Evolutionary conservation across 2,888 invertebrate species (phyloP).

Genomic region (Drosophila nr. perissopoda): DNA sequence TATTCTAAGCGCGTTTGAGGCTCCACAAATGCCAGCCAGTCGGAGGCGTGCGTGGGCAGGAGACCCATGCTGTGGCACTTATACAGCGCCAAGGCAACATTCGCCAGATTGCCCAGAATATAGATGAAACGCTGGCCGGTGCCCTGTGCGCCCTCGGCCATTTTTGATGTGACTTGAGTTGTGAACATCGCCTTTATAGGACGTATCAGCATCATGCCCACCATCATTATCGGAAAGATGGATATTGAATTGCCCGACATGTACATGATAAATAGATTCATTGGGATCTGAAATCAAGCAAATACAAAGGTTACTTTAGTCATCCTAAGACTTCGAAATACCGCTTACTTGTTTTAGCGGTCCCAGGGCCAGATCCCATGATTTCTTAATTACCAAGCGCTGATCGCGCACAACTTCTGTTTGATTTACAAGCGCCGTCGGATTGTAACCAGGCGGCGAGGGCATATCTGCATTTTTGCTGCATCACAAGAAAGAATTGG

Average conservation of each 20-base stretch:
- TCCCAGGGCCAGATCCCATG: conserved; percentile 98
- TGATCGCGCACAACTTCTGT: conserved; percentile 93
- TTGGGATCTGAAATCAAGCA: conserved; percentile 88
- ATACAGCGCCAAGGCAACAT: conserved; percentile 95
- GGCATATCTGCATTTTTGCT: conserved; percentile 87
- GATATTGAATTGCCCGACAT: conserved; percentile 99
- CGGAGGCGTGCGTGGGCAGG: conserved; percentile 97
- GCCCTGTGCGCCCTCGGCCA: conserved; percentile 96
- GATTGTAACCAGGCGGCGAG: conserved; percentile 94
- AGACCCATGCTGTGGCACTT: conserved; percentile 99
- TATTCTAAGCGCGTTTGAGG: conserved; percentile 94
- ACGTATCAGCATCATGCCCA: conserved; percentile 98
- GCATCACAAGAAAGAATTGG: conserved; percentile 13
- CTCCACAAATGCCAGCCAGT: conserved; percentile 99
- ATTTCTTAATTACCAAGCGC: conserved; percentile 95
- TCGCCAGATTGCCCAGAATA: conserved; percentile 96
- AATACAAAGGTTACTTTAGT: neutral
- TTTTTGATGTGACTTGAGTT: conserved; percentile 95
- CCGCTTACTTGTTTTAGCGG: conserved; percentile 93
- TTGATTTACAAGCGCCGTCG: conserved; percentile 89
- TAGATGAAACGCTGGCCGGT: conserved; percentile 96
- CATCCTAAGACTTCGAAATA: neutral
- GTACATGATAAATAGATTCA: conserved; percentile 99
- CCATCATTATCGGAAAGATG: conserved; percentile 99
- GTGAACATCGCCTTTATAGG: conserved; percentile 98